Evolutionary conservation across 2,888 invertebrate genomes (phyloP).

Genomic region (Peribatodes rhomboidaria): DNA sequence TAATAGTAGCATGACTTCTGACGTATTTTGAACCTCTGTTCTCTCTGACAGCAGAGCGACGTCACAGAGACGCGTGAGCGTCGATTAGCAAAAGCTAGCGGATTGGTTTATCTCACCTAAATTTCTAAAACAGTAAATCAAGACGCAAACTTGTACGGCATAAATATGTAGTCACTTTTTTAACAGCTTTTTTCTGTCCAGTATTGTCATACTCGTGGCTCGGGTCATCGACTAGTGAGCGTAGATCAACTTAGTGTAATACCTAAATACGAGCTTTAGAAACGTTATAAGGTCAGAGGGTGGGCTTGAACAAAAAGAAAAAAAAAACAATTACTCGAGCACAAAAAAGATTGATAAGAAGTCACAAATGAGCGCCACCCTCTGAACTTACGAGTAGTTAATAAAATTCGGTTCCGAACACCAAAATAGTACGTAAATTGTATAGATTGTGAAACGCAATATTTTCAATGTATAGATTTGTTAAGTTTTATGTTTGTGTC

Average conservation of each 20-base stretch:
- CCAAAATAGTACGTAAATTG: conserved; percentile 81
- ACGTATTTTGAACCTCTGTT: too few relatives aligned
- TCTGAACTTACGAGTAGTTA: conserved; percentile 61
- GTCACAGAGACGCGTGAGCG: too few relatives aligned
- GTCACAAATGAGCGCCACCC: conserved; percentile 50
- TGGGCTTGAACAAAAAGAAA: conserved; percentile 38
- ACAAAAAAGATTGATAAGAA: conserved; percentile 42
- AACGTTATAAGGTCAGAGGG: conserved; percentile 55
- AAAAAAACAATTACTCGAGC: conserved; percentile 22
- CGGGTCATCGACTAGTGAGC: conserved; percentile 59
- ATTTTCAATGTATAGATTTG: conserved; percentile 62
- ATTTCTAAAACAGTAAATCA: too few relatives aligned
- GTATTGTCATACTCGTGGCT: conserved; percentile 17
- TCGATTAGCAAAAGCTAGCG: too few relatives aligned
- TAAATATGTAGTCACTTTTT: neutral
- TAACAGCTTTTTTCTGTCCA: conserved; percentile 7
- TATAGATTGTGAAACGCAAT: conserved; percentile 78
- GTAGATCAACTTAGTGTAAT: conserved; percentile 77
- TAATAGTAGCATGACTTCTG: too few relatives aligned
- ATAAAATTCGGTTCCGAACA: conserved; percentile 77
- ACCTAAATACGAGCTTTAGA: conserved; percentile 74
- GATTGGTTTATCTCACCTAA: too few relatives aligned
- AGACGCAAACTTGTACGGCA: too few relatives aligned
- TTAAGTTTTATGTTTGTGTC: conserved; percentile 52
- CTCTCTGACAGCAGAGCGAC: too few relatives aligned